Base-by-base conservation (phyloP, 1,140 invertebrate genomes). In the Helicoverpa zea region DNA sequence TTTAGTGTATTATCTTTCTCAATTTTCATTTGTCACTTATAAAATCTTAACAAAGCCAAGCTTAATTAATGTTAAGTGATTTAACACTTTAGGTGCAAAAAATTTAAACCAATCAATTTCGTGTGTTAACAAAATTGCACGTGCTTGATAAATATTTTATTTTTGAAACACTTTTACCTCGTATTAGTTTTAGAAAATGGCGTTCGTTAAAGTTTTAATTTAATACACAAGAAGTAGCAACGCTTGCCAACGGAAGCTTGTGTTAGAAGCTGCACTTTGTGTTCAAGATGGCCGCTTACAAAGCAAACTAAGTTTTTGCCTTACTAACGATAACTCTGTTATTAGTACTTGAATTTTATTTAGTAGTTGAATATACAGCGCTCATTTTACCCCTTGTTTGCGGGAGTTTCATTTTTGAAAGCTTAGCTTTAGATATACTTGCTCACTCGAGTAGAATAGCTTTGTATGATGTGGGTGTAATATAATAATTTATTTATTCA, bases 291-390 rank as follows among this genome's bases (percentile, higher is more conserved):
- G 49, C 18, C 52, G 70, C 54, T 35, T 43, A 73, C 70, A 73
- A 58, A 73, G 70, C 52, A 58, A 73, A 73, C 70, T 73, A 58
- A 73, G 52, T 73, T 73, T 73, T 73, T 73, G 70, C 54, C 16
- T 35, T 35, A 58, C 70, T 54, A 18, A 73, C 52, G 70, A 73
- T 73, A 73, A 73, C 54, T 35, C 30, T 58, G 70, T 73, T 73
- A 58, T 58, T 73, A 58, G 29, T 43, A 58, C 52, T 73, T 73
- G 58, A 35, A 58, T 73, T n/a, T n/a, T n/a, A n/a, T n/a, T n/a
- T n/a, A n/a, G 29, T 43, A 58, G 70, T 73, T 73, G 58, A 35
- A 58, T 73, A 43, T 58, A 58, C 52, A 10, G 59, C 23, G 68
- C 30, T 72, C 23, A 30, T 30, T 30, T 72, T 72, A 29, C 23